phyloP scores from a whole-genome alignment of 2,113 vertebrate species.

The Pycnonotus jocosus region DNA sequence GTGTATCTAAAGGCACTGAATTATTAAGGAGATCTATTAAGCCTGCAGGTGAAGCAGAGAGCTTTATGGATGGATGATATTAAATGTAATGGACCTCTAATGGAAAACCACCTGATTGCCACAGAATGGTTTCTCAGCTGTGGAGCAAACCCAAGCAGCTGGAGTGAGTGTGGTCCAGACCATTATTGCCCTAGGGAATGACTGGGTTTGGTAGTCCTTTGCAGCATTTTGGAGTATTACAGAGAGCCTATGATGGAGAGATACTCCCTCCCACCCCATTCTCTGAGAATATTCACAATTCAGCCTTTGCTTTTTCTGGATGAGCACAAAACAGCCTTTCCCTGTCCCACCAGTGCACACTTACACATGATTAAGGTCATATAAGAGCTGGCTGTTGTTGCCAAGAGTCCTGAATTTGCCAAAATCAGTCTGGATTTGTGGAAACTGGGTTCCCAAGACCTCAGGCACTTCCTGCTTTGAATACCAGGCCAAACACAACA shows the following conservation, averaged over 20 bases:
- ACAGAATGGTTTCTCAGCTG: not conserved
- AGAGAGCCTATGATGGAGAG: not conserved
- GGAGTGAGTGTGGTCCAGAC: not conserved
- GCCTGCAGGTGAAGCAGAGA: not conserved
- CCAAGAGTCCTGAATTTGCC: not conserved
- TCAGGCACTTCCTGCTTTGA: not conserved
- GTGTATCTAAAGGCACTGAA: not conserved
- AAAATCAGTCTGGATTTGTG: slow-evolving; percentile 44
- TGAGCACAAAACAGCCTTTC: not conserved
- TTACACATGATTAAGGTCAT: not conserved
- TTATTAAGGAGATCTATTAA: slow-evolving; percentile 20
- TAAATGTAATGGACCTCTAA: not conserved
- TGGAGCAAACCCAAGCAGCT: not conserved
- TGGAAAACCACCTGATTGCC: not conserved
- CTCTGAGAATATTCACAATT: not conserved
- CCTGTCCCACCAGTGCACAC: not conserved
- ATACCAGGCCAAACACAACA: slow-evolving; percentile 1
- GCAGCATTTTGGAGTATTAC: not conserved
- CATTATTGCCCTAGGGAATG: not conserved
- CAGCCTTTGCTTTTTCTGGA: not conserved
- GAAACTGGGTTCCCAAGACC: slow-evolving; percentile 1
- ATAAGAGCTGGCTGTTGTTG: not conserved
- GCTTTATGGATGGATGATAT: not conserved
- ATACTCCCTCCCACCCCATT: not conserved
- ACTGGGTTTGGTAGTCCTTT: not conserved